Evolutionary conservation across 1,140 invertebrate species (phyloP), one percentile per base, ranked within the genome.

Genomic region (Idris sp.): DNA sequence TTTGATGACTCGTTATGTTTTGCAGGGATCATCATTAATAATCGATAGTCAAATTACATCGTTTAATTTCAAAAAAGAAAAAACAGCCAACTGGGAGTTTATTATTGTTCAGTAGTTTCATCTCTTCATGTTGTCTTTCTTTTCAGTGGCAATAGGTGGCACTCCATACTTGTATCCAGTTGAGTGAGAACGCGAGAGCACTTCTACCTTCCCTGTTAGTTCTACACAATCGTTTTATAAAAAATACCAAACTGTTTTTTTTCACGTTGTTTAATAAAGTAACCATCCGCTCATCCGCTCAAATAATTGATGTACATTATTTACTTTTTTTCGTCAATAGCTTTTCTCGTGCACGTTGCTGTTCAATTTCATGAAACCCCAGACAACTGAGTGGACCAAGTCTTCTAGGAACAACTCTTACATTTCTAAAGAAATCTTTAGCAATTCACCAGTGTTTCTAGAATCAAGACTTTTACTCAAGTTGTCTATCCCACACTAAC

Each of bases 91-190:
- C 4, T 40, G 14, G 44, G 25, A n/a, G n/a, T n/a, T n/a, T n/a
- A 48, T n/a, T 65, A 73, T 30, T 49, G 26, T 36, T 75, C 67
- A 69, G 48, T 53, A 56, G 33, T 56, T 49, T 74, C 71, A 76
- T 74, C 48, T 56, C 72, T 58, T 79, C 77, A 79, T 76, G 65
- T 46, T 81, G 43, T 84, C 58, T 82, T 85, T 87, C 62, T 85
- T 87, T 87, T 84, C 84, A 87, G 85, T 77, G 38, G 76, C 79
- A 73, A 81, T 85, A 77, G 82, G 84, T 73, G 85, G 85, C 71
- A 80, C 84, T 41, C 77, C 77, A 71, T 82, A 84, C 81, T 76
- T 81, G 81, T 85, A 85, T 64, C 83, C 81, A 64, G 65, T 77
- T 72, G 81, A 81, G 77, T 84, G 80, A 86, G 74, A 84, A 54